Evolutionary conservation across 2,888 invertebrate species (phyloP).

Genomic region (Lacanobia oleracea): DNA sequence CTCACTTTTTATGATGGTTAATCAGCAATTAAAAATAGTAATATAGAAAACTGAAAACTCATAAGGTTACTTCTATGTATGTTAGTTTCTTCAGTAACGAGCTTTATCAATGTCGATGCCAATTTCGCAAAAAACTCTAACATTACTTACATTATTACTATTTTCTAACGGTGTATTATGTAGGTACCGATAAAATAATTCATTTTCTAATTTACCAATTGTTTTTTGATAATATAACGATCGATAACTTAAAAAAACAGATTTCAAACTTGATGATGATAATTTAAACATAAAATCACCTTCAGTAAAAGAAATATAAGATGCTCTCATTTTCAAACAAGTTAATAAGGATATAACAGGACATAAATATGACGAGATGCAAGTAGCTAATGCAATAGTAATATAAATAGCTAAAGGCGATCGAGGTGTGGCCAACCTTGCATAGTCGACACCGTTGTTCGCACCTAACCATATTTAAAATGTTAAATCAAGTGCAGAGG

Average conservation of each 20-base stretch:
- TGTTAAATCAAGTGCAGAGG: slow-evolving; percentile 51
- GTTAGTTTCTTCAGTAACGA: not conserved
- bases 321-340: slow-evolving; percentile 6
- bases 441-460: slow-evolving; percentile 53
- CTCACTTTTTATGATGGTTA: slow-evolving; percentile 26
- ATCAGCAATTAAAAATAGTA: not conserved
- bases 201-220: too few species aligned
- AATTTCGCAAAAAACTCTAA: too few species aligned
- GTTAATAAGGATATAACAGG: slow-evolving; percentile 25
- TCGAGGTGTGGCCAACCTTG: slow-evolving; percentile 81
- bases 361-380: slow-evolving; percentile 37
- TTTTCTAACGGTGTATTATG: too few species aligned
- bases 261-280: not conserved
- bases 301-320: not conserved
- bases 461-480: slow-evolving; percentile 56
- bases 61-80: not conserved
- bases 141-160: too few species aligned
- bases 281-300: not conserved
- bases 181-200: too few species aligned
- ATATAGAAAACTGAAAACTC: not conserved
- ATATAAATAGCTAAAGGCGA: slow-evolving; percentile 74
- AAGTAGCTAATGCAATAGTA: slow-evolving; percentile 65
- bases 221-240: too few species aligned
- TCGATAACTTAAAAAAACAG: too few species aligned
- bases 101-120: too few species aligned